Evolutionary conservation across 2,113 vertebrate genomes (phyloP).

Genomic region (Gymnarchus niloticus): DNA sequence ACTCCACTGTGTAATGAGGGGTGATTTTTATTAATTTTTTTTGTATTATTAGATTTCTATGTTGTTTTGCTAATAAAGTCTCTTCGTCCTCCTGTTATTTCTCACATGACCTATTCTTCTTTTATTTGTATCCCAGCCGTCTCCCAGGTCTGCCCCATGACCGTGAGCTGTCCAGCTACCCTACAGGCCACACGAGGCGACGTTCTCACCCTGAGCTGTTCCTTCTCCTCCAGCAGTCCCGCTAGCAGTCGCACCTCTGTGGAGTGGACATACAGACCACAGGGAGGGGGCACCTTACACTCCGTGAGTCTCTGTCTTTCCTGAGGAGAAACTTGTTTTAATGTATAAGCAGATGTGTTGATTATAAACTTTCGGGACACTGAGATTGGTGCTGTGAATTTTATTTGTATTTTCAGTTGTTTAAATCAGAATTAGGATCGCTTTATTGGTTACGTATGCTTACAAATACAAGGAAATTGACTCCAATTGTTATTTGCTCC

Average conservation of each 20-base stretch:
- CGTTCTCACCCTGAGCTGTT: slow-evolving; percentile 64
- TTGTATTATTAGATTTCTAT: not conserved
- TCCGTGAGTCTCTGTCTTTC: slow-evolving; percentile 46
- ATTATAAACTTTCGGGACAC: not conserved
- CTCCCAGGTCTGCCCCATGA: slow-evolving; percentile 51
- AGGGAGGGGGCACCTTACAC: slow-evolving; percentile 55
- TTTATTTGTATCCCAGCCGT: slow-evolving; percentile 44
- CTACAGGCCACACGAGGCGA: slow-evolving; percentile 68
- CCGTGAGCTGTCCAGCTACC: slow-evolving; percentile 64
- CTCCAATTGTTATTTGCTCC: too few species aligned
- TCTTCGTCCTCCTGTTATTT: not conserved
- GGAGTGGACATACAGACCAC: slow-evolving; percentile 78
- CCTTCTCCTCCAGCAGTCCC: slow-evolving; percentile 68
- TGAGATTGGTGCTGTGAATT: not conserved
- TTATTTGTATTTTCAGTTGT: not conserved
- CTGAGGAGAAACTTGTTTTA: not conserved
- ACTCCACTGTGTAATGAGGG: not conserved
- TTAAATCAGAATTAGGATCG: too few species aligned
- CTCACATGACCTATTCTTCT: slow-evolving; percentile 17
- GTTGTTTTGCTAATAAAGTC: not conserved
- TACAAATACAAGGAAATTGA: too few species aligned
- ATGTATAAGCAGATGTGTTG: not conserved
- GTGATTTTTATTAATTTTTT: not conserved
- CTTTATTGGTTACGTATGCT: too few species aligned
- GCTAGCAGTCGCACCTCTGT: slow-evolving; percentile 69